These are phyloP conservation scores for Drosophila lacertosa DNA, from an alignment of 1,140 invertebrate genomes.

Conservation along the genomic window DNA sequence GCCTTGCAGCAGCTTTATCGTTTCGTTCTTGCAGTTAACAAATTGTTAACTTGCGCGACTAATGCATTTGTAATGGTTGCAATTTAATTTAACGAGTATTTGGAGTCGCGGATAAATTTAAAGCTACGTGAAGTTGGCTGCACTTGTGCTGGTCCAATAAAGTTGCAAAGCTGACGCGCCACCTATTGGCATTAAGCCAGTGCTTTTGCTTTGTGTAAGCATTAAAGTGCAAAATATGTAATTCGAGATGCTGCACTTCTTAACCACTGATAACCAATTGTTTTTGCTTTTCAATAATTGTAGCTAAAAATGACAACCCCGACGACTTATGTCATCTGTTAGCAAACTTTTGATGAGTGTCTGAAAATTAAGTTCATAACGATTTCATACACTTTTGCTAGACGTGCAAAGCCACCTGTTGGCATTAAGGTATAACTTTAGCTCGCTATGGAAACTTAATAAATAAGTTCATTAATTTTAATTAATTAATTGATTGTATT, in stretches of 20 bases:
- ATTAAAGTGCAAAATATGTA: neutral
- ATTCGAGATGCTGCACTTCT: neutral
- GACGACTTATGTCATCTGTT: no score
- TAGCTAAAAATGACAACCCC: no score
- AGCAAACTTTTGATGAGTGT: no score
- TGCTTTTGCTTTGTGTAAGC: neutral
- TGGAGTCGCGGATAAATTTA: neutral
- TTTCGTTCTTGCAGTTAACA: no score
- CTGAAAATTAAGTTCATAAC: no score
- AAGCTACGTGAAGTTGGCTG: constrained; percentile 2
- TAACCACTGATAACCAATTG: no score
- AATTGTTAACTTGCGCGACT: no score
- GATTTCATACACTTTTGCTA: no score
- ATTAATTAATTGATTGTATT: neutral
- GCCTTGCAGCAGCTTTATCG: no score
- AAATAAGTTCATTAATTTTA: neutral
- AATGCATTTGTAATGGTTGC: neutral
- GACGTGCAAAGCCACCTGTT: neutral
- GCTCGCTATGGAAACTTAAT: neutral
- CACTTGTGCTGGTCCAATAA: neutral
- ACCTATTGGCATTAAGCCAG: neutral
- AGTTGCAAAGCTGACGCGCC: neutral
- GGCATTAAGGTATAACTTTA: neutral
- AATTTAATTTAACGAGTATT: neutral
- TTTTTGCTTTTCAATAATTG: no score